Base-by-base conservation (phyloP, 2,888 invertebrate genomes). In the Nesidiocoris tenuis region DNA sequence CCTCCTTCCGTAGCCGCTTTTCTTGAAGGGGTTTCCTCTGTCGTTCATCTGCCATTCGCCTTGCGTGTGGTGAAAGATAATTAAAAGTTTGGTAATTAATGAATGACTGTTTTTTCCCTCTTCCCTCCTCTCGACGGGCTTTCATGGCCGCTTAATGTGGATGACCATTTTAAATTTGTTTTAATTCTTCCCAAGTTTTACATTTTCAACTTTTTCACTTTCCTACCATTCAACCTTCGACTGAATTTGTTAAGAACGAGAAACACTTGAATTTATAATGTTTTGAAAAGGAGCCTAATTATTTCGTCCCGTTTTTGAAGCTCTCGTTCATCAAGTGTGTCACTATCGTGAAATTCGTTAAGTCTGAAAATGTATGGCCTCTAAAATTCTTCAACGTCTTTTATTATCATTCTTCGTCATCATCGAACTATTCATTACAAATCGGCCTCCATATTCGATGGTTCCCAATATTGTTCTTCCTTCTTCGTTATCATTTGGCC, bases 81-180 rank as follows among this genome's bases (percentile, higher is more conserved):
- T 77, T 77, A 77, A 77, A 77, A 77, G 68, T 72, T 77, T 76
- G 76, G 76, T 77, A 77, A 77, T 77, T 77, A 77, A 77, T 77
- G 76, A 76, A 74, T 74, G 61, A 76, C 74, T 75, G 65, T 63
- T 72, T 55, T 56, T 57, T 57, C 23, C 19, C 55, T 17, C 57
- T 7, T 24, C 66, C 21, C 61, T 24, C 75, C 23, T 59, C 59
- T 57, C 25, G 19, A 59, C 21, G 24, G 63, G 57, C 67, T 67
- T 56, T 64, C 75, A 66, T 75, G 75, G 75, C 66, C 66, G 25
- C 57, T 75, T 75, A 63, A 74, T 64, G 54, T 59, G 70, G 70
- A 70, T 70, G 59, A 70, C 70, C 57, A 59, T 70, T 70, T 70
- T 59, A 70, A 54, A 67, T 67, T 67, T 67, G 65, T 65, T 67